A percentile compares a stretch with the other conserved stretches of the same genome.
Evolutionary conservation across 2,888 invertebrate species (phyloP).

Genomic region (Limulus polyphemus): DNA sequence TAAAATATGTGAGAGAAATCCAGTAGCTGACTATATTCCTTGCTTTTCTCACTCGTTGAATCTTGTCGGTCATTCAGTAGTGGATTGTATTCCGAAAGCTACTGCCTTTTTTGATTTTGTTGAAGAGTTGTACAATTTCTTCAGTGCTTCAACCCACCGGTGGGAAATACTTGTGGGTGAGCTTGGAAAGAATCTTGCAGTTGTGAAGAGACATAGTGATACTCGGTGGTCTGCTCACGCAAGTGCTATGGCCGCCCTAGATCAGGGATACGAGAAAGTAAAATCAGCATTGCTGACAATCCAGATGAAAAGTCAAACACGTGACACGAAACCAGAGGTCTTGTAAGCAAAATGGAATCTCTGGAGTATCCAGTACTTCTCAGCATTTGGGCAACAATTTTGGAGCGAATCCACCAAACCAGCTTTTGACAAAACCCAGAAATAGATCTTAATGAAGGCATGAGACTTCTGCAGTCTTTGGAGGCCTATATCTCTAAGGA

Average conservation of each 20-base stretch:
- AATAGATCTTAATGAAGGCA: neutral
- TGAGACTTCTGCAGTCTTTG: neutral
- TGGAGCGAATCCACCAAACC: neutral
- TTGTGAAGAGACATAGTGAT: neutral
- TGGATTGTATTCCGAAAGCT: neutral
- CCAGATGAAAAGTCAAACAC: neutral
- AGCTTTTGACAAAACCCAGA: neutral
- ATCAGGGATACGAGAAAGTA: conserved; percentile 1
- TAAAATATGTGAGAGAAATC: neutral
- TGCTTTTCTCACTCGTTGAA: conserved; percentile 1
- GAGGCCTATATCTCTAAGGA: neutral
- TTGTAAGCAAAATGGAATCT: neutral
- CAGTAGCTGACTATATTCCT: neutral
- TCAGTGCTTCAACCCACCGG: neutral
- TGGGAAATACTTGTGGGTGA: neutral
- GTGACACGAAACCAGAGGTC: neutral
- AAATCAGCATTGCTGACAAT: neutral
- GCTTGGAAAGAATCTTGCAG: neutral
- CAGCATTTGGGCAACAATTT: neutral
- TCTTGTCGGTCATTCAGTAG: conserved; percentile 3
- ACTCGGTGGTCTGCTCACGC: conserved; percentile 6
- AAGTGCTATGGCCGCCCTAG: conserved; percentile 2
- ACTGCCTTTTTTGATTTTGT: neutral
- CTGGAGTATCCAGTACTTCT: neutral
- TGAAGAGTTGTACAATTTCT: neutral